Evolutionary conservation across 2,797 vertebrate species (phyloP), one percentile per base, ranked within the genome.

Genomic region (Rhynchonycteris naso): DNA sequence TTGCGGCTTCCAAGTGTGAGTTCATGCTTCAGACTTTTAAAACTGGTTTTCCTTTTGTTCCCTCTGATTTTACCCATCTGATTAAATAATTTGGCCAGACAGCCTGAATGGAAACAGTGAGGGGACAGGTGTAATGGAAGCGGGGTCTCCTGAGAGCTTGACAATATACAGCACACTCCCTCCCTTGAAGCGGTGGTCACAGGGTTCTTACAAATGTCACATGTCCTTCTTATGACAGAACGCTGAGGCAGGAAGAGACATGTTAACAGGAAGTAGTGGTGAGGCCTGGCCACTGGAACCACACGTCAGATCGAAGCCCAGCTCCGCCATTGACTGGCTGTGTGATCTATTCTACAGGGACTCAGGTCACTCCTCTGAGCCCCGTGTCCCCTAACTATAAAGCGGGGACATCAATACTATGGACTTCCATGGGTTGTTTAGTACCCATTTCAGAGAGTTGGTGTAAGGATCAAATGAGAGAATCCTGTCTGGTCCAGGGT

Each of bases 151-250:
- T 24, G 13, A 30, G 1, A 33, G 38, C 50, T 28, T 7, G 18
- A n/a, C 38, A 43, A 75, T 52, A 11, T 2, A 15, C 0, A 66
- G 33, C 2, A 2, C 22, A 0, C 43, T 35, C 71, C 43, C 66
- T 59, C 33, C 50, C 15, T 61, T 38, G 47, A 1, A 1, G 1
- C 2, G 14, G 26, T 4, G 56, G 26, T 10, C 13, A 0, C 43
- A 56, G 21, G 16, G 1, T 12, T 50, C 63, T 56, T 52, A 18
- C 58, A 35, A 35, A 65, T 6, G 65, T 24, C 65, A 82, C 58
- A 24, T 54, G 43, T 87, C 58, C 63, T 81, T 54, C 59, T 80
- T 63, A 2, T 19, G 65, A 66, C 56, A 30, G n/a, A 56, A 63
- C 58, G 4, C 2, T 30, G 13, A 71, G 33, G n/a, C 11, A 50